These are phyloP conservation scores for Brachionus plicatilis DNA, from an alignment of 1,140 invertebrate species.

Conservation along the genomic window DNA sequence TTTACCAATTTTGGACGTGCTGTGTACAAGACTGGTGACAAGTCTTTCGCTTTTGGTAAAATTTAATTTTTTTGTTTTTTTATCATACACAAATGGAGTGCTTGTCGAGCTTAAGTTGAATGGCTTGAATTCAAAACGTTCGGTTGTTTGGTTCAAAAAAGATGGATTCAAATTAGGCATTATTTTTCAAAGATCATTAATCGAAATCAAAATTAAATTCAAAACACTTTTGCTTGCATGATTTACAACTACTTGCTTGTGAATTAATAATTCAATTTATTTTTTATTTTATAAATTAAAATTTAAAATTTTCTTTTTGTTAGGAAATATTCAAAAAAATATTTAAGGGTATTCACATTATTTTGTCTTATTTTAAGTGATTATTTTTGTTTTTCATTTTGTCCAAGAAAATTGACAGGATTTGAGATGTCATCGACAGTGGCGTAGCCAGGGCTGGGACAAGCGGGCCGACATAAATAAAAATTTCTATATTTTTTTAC, in stretches of 20 bases:
- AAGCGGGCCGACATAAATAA: no score
- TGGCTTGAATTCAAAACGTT: constrained; percentile 10
- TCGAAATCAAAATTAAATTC: neutral
- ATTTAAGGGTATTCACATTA: neutral
- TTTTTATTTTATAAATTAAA: neutral
- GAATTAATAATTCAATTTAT: neutral
- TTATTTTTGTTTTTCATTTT: neutral
- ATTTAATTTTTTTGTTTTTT: neutral
- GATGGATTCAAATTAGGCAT: constrained; percentile 7
- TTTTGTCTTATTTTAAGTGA: neutral
- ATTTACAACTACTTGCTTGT: neutral
- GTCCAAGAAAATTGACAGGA: no score
- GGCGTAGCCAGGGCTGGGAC: no score
- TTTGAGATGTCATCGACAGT: no score
- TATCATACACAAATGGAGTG: neutral
- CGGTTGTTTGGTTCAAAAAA: neutral
- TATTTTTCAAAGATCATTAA: neutral
- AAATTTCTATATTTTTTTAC: no score
- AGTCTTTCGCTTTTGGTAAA: neutral
- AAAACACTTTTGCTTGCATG: neutral
- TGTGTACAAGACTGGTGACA: neutral
- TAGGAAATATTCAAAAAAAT: neutral
- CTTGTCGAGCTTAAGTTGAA: neutral
- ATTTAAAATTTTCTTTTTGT: neutral
- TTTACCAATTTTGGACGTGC: constrained; percentile 1